These are phyloP conservation scores for Chrysomela aeneicollis DNA, from an alignment of 2,888 invertebrate genomes.

Conservation along the genomic window DNA sequence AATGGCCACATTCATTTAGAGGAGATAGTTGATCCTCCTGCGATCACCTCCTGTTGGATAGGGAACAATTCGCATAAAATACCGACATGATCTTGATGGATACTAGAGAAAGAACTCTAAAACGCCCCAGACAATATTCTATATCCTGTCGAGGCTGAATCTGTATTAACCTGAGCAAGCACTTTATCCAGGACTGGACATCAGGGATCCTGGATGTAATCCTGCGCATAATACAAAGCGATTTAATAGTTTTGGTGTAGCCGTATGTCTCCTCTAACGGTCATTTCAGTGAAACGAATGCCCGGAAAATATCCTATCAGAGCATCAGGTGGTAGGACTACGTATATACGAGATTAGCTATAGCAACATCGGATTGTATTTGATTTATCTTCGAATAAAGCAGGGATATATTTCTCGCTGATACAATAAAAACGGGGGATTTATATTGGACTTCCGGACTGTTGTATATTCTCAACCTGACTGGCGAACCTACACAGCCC, in stretches of 20 bases:
- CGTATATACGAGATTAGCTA: background rate
- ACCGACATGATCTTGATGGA: background rate
- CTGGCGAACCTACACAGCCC: background rate
- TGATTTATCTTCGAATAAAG: slow-evolving; percentile 8
- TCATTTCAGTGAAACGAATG: background rate
- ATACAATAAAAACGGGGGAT: slow-evolving; percentile 11
- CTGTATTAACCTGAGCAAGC: too few species aligned
- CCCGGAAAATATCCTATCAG: background rate
- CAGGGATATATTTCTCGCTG: slow-evolving; percentile 14
- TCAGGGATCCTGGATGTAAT: background rate
- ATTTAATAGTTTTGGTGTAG: background rate
- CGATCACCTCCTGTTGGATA: background rate
- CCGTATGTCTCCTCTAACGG: background rate
- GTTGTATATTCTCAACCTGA: slow-evolving; percentile 14
- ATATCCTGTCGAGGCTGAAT: too few species aligned
- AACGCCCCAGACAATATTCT: too few species aligned
- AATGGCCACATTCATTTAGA: too few species aligned
- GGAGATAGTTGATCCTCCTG: too few species aligned
- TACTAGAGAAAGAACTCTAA: background rate
- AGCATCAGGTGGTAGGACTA: background rate
- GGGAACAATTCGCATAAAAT: background rate
- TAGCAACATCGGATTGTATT: slow-evolving; percentile 10
- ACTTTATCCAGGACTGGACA: too few species aligned
- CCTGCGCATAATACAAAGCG: background rate
- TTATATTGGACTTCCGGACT: slow-evolving; percentile 1